Evolutionary conservation across 2,113 vertebrate genomes (phyloP).

Genomic region (Turdus rufiventris): DNA sequence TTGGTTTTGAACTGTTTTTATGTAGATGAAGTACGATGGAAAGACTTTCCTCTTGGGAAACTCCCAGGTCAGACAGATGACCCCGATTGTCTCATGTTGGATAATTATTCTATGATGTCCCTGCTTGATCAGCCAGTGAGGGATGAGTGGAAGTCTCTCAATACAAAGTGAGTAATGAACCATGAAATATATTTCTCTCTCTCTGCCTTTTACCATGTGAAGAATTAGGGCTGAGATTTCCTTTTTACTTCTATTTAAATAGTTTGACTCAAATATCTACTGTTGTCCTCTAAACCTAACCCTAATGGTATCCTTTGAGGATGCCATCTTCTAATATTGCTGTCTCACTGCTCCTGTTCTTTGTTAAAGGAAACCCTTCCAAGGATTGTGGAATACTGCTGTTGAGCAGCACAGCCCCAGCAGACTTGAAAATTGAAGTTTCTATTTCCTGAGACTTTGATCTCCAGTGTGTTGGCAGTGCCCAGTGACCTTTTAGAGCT

Average conservation of each 20-base stretch:
- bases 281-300: not conserved
- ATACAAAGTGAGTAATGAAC: conserved; percentile 33
- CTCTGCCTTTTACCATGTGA: not conserved
- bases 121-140: conserved; percentile 85
- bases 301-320: not conserved
- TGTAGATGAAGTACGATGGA: conserved; percentile 83
- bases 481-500: not conserved
- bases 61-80: conserved; percentile 90
- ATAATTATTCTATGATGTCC: conserved; percentile 84
- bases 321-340: not conserved
- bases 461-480: not conserved
- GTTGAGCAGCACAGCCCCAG: not conserved
- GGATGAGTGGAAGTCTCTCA: conserved; percentile 47
- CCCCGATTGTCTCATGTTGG: conserved; percentile 84
- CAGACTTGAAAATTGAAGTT: not conserved
- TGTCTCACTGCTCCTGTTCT: not conserved
- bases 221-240: not conserved
- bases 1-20: not conserved
- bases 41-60: conserved; percentile 84
- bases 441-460: not conserved
- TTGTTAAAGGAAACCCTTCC: not conserved
- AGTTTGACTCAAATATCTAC: not conserved
- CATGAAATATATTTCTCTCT: not conserved
- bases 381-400: not conserved
- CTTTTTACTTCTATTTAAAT: not conserved